These are phyloP conservation scores for Zoanthus sansibaricus DNA, from an alignment of 92 coral and sea anemone genomes.

Conservation along the genomic window DNA sequence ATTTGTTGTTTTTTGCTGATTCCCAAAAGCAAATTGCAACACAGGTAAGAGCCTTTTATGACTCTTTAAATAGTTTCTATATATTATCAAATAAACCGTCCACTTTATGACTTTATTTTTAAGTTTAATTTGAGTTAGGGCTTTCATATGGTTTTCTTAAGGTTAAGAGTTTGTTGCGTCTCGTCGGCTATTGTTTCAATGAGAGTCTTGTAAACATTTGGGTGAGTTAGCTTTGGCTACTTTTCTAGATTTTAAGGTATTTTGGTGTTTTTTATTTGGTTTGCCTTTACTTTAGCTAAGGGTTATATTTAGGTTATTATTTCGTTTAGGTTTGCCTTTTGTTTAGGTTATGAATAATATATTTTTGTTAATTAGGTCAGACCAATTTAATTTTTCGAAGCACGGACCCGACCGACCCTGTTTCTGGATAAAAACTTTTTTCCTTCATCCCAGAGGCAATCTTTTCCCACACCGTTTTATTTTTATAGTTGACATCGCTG, in stretches of 20 bases:
- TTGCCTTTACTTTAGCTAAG: background rate
- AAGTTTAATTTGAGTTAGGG: background rate
- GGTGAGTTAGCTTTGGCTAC: too few relatives aligned
- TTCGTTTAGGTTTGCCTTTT: background rate
- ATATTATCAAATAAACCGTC: background rate
- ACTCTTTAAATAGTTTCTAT: background rate
- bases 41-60: constrained; percentile 28
- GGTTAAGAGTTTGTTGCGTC: too few relatives aligned
- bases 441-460: too few relatives aligned
- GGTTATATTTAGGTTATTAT: background rate
- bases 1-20: constrained; percentile 23
- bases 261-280: background rate
- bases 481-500: too few relatives aligned
- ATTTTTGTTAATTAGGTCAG: background rate
- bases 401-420: too few relatives aligned
- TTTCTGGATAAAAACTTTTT: too few relatives aligned
- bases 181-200: too few relatives aligned
- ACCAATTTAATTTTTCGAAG: too few relatives aligned
- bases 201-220: too few relatives aligned
- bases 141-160: background rate
- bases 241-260: too few relatives aligned
- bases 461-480: too few relatives aligned
- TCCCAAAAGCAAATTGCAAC: constrained; percentile 59
- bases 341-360: background rate
- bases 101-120: background rate